These are phyloP conservation scores for Cetonia aurata DNA, from an alignment of 2,888 invertebrate genomes.

Conservation along the genomic window DNA sequence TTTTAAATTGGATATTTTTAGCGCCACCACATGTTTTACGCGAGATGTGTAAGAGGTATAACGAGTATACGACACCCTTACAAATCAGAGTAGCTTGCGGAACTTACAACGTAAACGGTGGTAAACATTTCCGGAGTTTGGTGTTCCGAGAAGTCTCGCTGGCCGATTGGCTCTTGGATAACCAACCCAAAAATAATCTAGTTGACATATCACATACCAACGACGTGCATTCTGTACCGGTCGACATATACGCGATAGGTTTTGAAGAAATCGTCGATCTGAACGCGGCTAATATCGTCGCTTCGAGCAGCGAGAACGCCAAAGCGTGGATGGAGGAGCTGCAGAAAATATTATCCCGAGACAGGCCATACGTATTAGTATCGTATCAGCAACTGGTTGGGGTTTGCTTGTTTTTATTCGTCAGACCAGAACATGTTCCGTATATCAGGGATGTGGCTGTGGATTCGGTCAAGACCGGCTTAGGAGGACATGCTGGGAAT, in stretches of 20 bases:
- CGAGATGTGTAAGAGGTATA: slow-evolving; percentile 87
- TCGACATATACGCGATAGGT: slow-evolving; percentile 97
- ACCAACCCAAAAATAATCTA: slow-evolving; percentile 72
- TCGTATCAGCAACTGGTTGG: slow-evolving; percentile 97
- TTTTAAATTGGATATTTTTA: slow-evolving; percentile 58
- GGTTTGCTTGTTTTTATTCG: slow-evolving; percentile 96
- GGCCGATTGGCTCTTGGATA: slow-evolving; percentile 91
- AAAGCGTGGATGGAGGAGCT: slow-evolving; percentile 96
- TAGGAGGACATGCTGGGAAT: slow-evolving; percentile 97
- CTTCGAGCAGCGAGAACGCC: slow-evolving; percentile 93
- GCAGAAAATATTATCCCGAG: slow-evolving; percentile 87
- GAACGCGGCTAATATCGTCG: slow-evolving; percentile 98
- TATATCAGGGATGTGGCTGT: slow-evolving; percentile 93
- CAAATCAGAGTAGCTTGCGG: slow-evolving; percentile 88
- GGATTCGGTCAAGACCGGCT: slow-evolving; percentile 97
- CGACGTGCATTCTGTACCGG: slow-evolving; percentile 70
- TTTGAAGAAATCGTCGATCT: slow-evolving; percentile 99
- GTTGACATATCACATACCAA: slow-evolving; percentile 67
- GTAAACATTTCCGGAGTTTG: slow-evolving; percentile 97
- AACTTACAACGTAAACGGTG: slow-evolving; percentile 99
- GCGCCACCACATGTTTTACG: slow-evolving; percentile 86
- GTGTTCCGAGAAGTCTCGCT: slow-evolving; percentile 91
- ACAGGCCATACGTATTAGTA: slow-evolving; percentile 88
- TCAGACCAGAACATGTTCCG: slow-evolving; percentile 89
- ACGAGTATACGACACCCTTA: slow-evolving; percentile 80